A percentile compares a stretch with the other conserved stretches of the same genome.
Evolutionary conservation across 1,140 invertebrate species (phyloP).

Genomic region (Eriocheir sinensis): DNA sequence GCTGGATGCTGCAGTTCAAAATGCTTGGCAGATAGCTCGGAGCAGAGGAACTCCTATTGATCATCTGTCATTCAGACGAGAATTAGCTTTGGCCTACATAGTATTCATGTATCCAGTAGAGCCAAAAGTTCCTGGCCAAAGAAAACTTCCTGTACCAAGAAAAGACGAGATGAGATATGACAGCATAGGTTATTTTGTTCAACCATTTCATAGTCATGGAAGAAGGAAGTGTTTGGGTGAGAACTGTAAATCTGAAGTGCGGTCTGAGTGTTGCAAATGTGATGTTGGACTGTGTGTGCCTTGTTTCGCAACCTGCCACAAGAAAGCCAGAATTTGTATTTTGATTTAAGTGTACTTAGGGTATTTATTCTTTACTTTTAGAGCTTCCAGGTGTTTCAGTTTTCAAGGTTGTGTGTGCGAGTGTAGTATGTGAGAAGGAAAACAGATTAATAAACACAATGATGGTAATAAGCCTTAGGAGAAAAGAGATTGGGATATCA

Average conservation of each 20-base stretch:
- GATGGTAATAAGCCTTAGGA: background rate
- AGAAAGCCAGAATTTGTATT: background rate
- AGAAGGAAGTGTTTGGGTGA: constrained; percentile 53
- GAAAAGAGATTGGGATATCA: background rate
- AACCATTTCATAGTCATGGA: constrained; percentile 27
- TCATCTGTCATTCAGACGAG: constrained; percentile 56
- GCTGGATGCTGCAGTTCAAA: constrained; percentile 51
- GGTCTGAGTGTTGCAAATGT: background rate
- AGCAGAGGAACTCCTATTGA: constrained; percentile 50
- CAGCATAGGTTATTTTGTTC: constrained; percentile 36
- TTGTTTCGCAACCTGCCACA: background rate
- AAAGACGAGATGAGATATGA: constrained; percentile 56
- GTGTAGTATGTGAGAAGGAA: background rate
- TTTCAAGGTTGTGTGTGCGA: background rate
- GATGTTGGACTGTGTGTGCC: constrained; percentile 36
- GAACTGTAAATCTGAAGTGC: background rate
- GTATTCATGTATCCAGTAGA: constrained; percentile 39
- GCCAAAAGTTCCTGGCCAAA: constrained; percentile 47
- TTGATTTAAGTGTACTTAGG: background rate
- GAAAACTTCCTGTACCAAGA: constrained; percentile 51
- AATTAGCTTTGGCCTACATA: constrained; percentile 58
- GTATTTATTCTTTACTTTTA: constrained; percentile 4
- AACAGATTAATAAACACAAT: background rate
- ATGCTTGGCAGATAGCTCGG: constrained; percentile 54
- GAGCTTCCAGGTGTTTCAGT: background rate